Evolutionary conservation across 1,140 invertebrate species (phyloP), one percentile per base, ranked within the genome.

Genomic region (Panonychus citri): DNA sequence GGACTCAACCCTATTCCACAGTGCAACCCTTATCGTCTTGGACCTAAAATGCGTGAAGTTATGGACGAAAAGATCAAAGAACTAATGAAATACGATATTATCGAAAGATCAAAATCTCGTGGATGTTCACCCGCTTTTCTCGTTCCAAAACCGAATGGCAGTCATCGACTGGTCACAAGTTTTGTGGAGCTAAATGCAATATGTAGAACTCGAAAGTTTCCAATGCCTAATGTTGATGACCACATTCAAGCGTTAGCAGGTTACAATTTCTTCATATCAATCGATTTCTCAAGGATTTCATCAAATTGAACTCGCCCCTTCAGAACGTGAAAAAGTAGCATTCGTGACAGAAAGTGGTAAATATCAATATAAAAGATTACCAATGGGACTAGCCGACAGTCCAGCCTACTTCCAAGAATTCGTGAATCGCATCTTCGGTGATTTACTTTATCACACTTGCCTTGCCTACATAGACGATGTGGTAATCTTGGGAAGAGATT

Each of bases 191-290:
- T 74, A 8, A 73, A 74, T 60, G 10, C 17, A 53, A 62, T 57
- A 0, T 74, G 67, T 0, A 63, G 65, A 0, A 61, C 64, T 51
- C 73, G 77, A 61, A 64, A 60, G 34, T 77, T 70, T 62, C 75
- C 76, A 61, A 56, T 77, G 3, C 74, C 72, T 0, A 46, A 64
- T 5, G 71, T 76, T 17, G 30, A 57, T 21, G 58, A 59, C 7
- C 13, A 21, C 3, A 25, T 59, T 0, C 5, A 40, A 3, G 21
- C 19, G 2, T 25, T 72, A 7, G 19, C 15, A 28, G 55, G 53
- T 1, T 40, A 28, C 1, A 1, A 40, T 0, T 57, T 40, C 21
- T 58, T 55, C 43, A 26, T 54, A 2, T 19, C 55, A n/a, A 19
- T 72, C 7, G 68, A 70, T 59, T 30, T 69, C 39, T 63, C 61